Evolutionary conservation across 2,888 invertebrate genomes (phyloP).

Genomic region (Agonopterix heracliana): DNA sequence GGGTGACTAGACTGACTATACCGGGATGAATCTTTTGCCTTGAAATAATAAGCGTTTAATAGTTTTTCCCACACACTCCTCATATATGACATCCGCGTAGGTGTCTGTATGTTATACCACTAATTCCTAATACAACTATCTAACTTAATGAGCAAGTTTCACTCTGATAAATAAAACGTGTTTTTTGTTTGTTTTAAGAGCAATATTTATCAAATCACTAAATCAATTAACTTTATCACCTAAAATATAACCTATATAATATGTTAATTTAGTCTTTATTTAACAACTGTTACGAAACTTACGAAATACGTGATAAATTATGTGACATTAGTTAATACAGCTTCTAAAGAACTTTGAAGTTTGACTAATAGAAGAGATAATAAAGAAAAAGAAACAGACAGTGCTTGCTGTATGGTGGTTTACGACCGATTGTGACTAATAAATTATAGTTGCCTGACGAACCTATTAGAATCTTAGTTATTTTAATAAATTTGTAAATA

Average conservation of each 20-base stretch:
- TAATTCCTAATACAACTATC: no score
- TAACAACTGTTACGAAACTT: not conserved
- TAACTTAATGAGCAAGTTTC: no score
- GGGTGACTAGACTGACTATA: slow-evolving; percentile 42
- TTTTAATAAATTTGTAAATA: not conserved
- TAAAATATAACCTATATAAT: not conserved
- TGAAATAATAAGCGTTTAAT: slow-evolving; percentile 36
- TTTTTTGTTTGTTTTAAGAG: not conserved
- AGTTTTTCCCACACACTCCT: slow-evolving; percentile 47
- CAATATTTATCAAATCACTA: not conserved
- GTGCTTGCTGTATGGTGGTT: no score
- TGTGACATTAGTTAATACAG: no score
- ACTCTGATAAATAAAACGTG: no score
- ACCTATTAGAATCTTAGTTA: not conserved
- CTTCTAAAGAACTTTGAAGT: no score
- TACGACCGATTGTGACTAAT: no score
- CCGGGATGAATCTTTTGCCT: slow-evolving; percentile 27
- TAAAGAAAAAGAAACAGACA: no score
- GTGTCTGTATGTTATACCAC: slow-evolving; percentile 9
- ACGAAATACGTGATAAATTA: not conserved
- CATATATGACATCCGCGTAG: slow-evolving; percentile 33
- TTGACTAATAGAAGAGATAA: no score
- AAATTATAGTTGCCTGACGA: no score
- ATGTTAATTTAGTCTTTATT: not conserved
- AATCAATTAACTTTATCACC: not conserved